These are phyloP conservation scores for Medauroidea extradentata DNA, from an alignment of 1,140 invertebrate species.

Conservation along the genomic window DNA sequence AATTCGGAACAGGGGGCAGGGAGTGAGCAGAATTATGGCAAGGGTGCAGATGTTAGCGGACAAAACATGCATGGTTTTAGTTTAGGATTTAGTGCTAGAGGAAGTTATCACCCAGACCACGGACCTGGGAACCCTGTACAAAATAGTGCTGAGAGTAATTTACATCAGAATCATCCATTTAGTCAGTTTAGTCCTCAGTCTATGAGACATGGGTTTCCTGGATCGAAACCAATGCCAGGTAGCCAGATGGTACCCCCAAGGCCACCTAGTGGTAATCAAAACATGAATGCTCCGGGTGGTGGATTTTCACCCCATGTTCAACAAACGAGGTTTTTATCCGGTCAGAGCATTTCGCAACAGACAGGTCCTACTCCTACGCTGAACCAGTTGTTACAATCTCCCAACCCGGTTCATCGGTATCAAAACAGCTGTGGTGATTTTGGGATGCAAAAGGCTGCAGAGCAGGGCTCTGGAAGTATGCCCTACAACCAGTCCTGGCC, in stretches of 20 bases:
- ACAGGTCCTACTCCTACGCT: conserved; percentile 85
- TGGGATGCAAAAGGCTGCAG: conserved; percentile 32
- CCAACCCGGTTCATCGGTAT: conserved; percentile 57
- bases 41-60: conserved; percentile 28
- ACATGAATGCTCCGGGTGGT: conserved; percentile 34
- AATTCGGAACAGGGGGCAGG: conserved; percentile 37
- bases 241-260: conserved; percentile 26
- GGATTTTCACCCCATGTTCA: conserved; percentile 39
- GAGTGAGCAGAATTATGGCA: conserved; percentile 28
- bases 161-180: conserved; percentile 20
- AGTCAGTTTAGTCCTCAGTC: conserved; percentile 18
- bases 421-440: conserved; percentile 47
- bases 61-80: conserved; percentile 30
- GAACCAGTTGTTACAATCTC: conserved; percentile 80
- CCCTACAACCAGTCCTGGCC: conserved; percentile 44
- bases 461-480: conserved; percentile 31
- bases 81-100: conserved; percentile 22
- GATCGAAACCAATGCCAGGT: conserved; percentile 29
- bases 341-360: conserved; percentile 65
- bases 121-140: conserved; percentile 14
- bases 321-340: conserved; percentile 53
- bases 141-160: conserved; percentile 18
- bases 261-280: conserved; percentile 42
- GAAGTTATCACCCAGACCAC: conserved; percentile 21
- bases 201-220: conserved; percentile 32